Conservation (phyloP, 2,113 vertebrate species). For the Dipodomys ordii region DNA sequence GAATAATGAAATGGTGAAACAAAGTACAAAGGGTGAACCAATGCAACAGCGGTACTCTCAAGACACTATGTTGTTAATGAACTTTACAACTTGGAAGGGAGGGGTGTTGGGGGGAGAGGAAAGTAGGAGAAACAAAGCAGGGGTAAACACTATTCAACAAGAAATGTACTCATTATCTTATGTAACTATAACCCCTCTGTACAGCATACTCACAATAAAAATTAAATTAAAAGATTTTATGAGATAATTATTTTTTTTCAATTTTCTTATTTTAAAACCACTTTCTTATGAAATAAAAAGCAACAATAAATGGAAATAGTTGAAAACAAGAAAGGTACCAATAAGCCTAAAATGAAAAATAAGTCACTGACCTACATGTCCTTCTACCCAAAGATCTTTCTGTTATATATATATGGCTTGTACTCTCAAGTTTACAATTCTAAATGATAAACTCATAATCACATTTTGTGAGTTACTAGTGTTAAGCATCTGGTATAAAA, state of each 20-base stretch:
- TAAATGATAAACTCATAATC: neutral
- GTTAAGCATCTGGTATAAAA: constrained; percentile 20
- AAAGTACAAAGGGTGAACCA: too few species aligned
- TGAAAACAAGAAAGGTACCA: constrained; percentile 45
- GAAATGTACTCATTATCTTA: too few species aligned
- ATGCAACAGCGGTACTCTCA: too few species aligned
- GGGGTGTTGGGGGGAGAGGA: too few species aligned
- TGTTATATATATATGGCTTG: neutral
- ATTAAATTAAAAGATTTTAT: too few species aligned
- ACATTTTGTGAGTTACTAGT: constrained; percentile 51
- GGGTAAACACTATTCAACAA: too few species aligned
- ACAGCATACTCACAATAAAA: too few species aligned
- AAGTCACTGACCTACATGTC: neutral
- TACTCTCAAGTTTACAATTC: constrained; percentile 2
- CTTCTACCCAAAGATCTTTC: constrained; percentile 10
- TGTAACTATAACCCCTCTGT: too few species aligned
- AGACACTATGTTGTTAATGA: too few species aligned
- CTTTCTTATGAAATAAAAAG: constrained; percentile 1
- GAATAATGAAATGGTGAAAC: too few species aligned
- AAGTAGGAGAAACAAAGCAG: too few species aligned
- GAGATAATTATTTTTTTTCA: constrained; percentile 18
- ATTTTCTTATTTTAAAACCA: constrained; percentile 19
- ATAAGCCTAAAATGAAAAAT: constrained; percentile 51
- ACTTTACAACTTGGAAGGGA: too few species aligned
- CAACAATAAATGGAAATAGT: neutral